Conservation (phyloP, 2,113 vertebrate species). For the Acinonyx jubatus region DNA sequence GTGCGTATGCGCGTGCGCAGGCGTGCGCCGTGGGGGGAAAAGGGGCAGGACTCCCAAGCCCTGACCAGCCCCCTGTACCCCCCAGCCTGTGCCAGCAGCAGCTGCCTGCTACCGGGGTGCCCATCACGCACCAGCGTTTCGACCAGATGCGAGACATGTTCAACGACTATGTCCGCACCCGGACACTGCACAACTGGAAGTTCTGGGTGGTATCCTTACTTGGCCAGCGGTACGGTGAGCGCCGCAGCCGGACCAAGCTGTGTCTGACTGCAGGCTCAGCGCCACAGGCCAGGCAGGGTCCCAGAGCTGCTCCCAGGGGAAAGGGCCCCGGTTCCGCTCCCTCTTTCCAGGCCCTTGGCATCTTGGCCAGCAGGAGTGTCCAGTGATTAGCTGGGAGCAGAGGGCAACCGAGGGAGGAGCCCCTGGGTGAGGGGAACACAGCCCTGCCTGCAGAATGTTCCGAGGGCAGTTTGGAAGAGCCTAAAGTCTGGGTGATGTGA, state of each 20-base stretch:
- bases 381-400: not conserved
- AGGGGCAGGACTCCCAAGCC: not conserved
- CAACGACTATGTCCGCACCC: slow-evolving; percentile 91
- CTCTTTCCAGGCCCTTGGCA: not conserved
- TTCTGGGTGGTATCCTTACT: slow-evolving; percentile 98
- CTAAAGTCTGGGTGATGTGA: not conserved
- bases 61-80: not conserved
- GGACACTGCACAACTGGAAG: slow-evolving; percentile 98
- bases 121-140: slow-evolving; percentile 95
- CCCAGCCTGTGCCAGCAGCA: slow-evolving; percentile 94
- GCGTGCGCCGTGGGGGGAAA: not conserved
- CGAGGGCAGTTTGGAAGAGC: not conserved
- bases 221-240: rapidly evolving
- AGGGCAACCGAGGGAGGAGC: not conserved
- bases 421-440: no score
- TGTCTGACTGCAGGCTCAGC: not conserved
- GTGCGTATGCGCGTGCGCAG: rapidly evolving
- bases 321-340: not conserved
- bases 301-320: not conserved
- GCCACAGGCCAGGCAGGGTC: not conserved
- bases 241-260: not conserved
- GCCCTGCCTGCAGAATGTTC: not conserved
- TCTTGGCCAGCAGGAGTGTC: not conserved
- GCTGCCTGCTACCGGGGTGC: slow-evolving; percentile 95
- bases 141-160: slow-evolving; percentile 97